Conservation (phyloP, 2,113 vertebrate species). For the Meriones unguiculatus region DNA sequence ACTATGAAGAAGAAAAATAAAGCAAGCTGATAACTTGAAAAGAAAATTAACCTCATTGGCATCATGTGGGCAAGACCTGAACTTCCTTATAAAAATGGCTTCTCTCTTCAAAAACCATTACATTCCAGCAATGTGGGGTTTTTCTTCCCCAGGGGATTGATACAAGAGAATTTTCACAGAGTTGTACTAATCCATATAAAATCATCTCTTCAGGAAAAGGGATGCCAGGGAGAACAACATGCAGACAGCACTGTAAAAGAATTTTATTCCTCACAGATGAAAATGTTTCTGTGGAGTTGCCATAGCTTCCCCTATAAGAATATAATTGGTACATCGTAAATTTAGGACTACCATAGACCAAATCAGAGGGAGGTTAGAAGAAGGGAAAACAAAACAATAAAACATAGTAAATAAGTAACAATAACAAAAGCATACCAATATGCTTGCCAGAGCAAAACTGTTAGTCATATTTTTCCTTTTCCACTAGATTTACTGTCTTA, state of each 20-base stretch:
- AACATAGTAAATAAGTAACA: neutral
- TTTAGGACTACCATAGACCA: neutral
- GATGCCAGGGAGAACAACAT: neutral
- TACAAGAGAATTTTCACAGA: slow-evolving; percentile 8
- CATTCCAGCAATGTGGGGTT: neutral
- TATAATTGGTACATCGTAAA: slow-evolving; percentile 41
- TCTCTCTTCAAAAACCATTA: slow-evolving; percentile 14
- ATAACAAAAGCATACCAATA: neutral
- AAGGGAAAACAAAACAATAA: slow-evolving; percentile 32
- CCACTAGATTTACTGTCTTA: slow-evolving; percentile 39
- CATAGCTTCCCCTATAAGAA: neutral
- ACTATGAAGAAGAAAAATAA: slow-evolving; percentile 15
- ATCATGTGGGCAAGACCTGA: neutral
- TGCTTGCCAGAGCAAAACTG: neutral
- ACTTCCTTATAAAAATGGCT: slow-evolving; percentile 12
- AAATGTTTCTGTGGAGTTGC: slow-evolving; percentile 43
- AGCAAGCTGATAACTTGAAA: neutral
- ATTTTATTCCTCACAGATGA: slow-evolving; percentile 44
- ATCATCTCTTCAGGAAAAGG: neutral
- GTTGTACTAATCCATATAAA: slow-evolving; percentile 29
- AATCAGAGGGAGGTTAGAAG: neutral
- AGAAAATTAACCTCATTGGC: neutral
- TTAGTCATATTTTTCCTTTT: slow-evolving; percentile 14
- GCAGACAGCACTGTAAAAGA: neutral
- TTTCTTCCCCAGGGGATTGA: neutral